Base-by-base conservation (phyloP, 2,113 vertebrate genomes). In the Hyla sarda region DNA sequence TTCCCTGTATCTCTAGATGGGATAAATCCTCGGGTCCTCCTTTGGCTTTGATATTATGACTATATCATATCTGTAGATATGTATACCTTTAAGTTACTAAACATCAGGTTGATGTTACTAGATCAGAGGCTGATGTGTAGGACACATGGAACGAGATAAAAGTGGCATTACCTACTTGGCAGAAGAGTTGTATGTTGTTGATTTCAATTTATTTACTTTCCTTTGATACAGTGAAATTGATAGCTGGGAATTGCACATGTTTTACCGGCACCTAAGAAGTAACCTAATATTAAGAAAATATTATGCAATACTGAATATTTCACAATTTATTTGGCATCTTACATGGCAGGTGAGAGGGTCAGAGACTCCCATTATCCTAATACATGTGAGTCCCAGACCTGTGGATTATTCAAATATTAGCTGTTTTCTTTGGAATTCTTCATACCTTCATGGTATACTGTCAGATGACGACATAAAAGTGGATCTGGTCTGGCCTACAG, bases 141-240 rank as follows among this genome's bases (percentile, higher is more conserved):
- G 7, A 75, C 21, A 79, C 34, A 37, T 23, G 34, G 77, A 34
- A 71, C 19, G 32, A 80, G 54, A n/a, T 80, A 62, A 60, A 45
- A 62, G 34, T 41, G 32, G 2, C 14, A 62, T 62, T 62, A 8
- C 5, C 19, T 13, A 9, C 19, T 80, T 80, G 54, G 54, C 77
- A 80, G 77, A 34, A 58, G 54, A 80, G 11, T 7, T 2, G n/a
- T 41, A 41, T 60, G 76, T 58, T 58, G 76, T 58, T 30, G 37
- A n/a, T 23, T 45, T 45, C 54, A 5, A 76, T 41, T 13, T 45
- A 34, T 62, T 60, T 60, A 60, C 52, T 78, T 77, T 32, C 16
- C 28, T 30, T 78, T 52, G 25, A 54, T 32, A 77, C 23, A 23
- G 14, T 16, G 25, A 50, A 30, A 52, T 65, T 32, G 62, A 65